A percentile compares a stretch with the other conserved stretches of the same genome.
Conservation (phyloP, 2,797 vertebrate species). For the Thripadectes ignobilis region DNA sequence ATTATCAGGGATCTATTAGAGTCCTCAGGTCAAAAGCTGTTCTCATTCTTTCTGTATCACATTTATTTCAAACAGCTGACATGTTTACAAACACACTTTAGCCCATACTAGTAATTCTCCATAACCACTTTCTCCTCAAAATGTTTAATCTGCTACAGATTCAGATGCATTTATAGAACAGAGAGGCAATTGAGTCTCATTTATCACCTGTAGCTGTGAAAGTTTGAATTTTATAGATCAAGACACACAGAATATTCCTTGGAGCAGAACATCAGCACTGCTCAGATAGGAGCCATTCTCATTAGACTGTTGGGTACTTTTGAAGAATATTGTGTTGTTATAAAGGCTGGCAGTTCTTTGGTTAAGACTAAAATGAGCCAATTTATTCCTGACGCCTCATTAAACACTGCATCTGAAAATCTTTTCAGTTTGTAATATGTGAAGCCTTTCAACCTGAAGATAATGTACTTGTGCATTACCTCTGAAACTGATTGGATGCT, state of each 20-base stretch:
- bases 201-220: background rate
- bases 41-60: background rate
- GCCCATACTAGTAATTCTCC: background rate
- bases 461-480: background rate
- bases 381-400: constrained; percentile 1
- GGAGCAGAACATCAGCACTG: background rate
- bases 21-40: background rate
- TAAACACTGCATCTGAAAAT: background rate
- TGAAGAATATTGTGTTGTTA: constrained; percentile 1
- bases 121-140: background rate
- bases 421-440: background rate
- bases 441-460: background rate
- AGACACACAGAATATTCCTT: background rate
- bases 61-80: background rate
- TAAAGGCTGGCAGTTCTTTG: background rate
- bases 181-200: background rate
- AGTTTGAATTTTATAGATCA: background rate
- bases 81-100: background rate
- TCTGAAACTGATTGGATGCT: background rate
- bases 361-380: constrained; percentile 45
- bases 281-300: background rate
- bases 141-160: background rate
- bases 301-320: background rate
- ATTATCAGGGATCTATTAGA: background rate
- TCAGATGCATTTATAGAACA: background rate